Evolutionary conservation across 2,888 invertebrate genomes (phyloP), one percentile per base, ranked within the genome.

Genomic region (Nomada hirtipes): DNA sequence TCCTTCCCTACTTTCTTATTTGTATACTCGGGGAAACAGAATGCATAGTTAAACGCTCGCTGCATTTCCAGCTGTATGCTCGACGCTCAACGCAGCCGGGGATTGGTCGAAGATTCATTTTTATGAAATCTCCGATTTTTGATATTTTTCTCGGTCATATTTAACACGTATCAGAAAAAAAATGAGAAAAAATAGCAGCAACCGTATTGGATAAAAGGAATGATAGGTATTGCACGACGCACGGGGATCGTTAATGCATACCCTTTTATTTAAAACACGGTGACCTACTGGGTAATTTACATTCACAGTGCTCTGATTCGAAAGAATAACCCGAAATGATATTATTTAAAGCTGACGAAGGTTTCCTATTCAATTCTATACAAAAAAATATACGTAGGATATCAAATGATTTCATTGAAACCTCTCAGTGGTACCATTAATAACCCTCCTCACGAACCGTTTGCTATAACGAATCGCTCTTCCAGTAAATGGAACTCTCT

Each of bases 31-130:
- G 23, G 75, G 59, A 73, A 77, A 79, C 88, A 68, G 82, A 85
- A 79, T 76, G 73, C 76, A 82, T 72, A 73, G 47, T 72, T 75
- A 82, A 82, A 87, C 59, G 73, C 57, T 53, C 26, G 57, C 29
- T 63, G 50, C 50, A 26, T 29, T 57, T 57, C 26, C 61, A 53
- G n/a, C 57, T 20, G 20, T 20, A 42, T 61, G 44, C 59, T 70
- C 72, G 70, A 59, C 63, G 79, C 65, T 74, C 84, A 69, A 75
- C 79, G 60, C 78, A 82, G 73, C 72, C 72, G 73, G 70, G 75
- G 67, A 74, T 77, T 63, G 75, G 52, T 50, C 69, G 70, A 87
- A 78, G 81, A 87, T 86, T 87, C 72, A 78, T 84, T 86, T 86
- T 78, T 68, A 85, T 76, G 67, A 68, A 81, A 85, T 85, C 52